phyloP scores from a whole-genome alignment of 2,888 invertebrate species.

The Trichopoda pennipes region DNA sequence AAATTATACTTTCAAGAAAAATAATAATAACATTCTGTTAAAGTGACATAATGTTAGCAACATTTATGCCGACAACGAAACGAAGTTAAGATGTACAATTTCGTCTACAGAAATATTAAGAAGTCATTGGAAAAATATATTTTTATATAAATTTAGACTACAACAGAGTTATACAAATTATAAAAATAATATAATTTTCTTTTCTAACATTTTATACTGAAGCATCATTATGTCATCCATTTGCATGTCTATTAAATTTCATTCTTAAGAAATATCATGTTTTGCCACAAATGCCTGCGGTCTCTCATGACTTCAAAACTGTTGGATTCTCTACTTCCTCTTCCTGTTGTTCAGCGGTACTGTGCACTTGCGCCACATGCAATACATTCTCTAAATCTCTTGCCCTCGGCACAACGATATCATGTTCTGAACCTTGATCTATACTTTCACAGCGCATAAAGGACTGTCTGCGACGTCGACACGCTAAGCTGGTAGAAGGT shows the following conservation, averaged over 20 bases:
- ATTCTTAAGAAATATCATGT: slow-evolving; percentile 44
- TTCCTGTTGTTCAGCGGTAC: neutral
- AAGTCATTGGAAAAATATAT: no score
- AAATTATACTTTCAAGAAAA: neutral
- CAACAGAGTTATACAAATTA: no score
- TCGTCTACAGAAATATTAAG: no score
- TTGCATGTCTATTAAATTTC: slow-evolving; percentile 33
- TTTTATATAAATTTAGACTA: no score
- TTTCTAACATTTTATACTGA: neutral
- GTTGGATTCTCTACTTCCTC: neutral
- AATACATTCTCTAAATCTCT: slow-evolving; percentile 29
- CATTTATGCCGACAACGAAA: no score
- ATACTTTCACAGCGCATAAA: slow-evolving; percentile 77
- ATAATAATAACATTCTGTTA: no score
- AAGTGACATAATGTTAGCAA: no score
- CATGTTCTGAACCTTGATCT: slow-evolving; percentile 75
- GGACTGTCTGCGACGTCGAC: slow-evolving; percentile 72
- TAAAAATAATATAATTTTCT: neutral
- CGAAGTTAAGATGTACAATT: no score
- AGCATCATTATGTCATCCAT: slow-evolving; percentile 21
- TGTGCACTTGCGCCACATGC: slow-evolving; percentile 61
- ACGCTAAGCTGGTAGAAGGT: slow-evolving; percentile 39
- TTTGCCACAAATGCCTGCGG: slow-evolving; percentile 39
- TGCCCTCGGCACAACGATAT: slow-evolving; percentile 57
- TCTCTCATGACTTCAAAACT: slow-evolving; percentile 22